These are phyloP conservation scores for Onychomys arenicola DNA, from an alignment of 2,797 vertebrate species.

Conservation along the genomic window DNA sequence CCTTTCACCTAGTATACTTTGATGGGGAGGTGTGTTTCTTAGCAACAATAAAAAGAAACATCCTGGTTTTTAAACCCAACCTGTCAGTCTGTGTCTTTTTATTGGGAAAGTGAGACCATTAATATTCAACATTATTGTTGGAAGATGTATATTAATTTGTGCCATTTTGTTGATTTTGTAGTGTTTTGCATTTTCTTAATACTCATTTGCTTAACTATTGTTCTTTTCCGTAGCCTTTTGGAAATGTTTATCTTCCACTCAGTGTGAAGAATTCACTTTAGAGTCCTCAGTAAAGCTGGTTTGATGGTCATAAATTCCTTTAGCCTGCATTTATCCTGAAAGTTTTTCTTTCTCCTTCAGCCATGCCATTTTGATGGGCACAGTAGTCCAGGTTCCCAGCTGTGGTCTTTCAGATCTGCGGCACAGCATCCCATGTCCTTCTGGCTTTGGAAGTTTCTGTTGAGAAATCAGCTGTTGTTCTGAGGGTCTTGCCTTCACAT, in stretches of 20 bases:
- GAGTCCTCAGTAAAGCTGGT: neutral
- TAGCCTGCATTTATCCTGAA: neutral
- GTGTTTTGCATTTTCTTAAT: neutral
- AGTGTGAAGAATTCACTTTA: neutral
- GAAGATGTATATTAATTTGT: neutral
- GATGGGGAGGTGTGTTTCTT: neutral
- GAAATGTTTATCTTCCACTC: neutral
- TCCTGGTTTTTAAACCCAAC: neutral
- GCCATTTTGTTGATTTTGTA: neutral
- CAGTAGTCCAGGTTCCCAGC: neutral
- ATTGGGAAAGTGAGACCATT: neutral
- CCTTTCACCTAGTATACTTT: neutral
- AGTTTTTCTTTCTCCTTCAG: neutral
- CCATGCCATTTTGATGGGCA: neutral
- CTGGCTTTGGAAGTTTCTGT: neutral
- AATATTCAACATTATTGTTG: neutral
- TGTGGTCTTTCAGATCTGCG: neutral
- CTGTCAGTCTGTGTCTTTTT: neutral
- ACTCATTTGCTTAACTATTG: neutral
- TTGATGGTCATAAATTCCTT: neutral
- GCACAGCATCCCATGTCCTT: neutral
- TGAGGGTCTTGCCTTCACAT: neutral
- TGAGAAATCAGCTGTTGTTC: neutral
- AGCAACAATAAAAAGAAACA: neutral
- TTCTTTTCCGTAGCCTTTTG: neutral